Evolutionary conservation across 2,113 vertebrate species (phyloP), one percentile per base, ranked within the genome.

Genomic region (Suncus etruscus): DNA sequence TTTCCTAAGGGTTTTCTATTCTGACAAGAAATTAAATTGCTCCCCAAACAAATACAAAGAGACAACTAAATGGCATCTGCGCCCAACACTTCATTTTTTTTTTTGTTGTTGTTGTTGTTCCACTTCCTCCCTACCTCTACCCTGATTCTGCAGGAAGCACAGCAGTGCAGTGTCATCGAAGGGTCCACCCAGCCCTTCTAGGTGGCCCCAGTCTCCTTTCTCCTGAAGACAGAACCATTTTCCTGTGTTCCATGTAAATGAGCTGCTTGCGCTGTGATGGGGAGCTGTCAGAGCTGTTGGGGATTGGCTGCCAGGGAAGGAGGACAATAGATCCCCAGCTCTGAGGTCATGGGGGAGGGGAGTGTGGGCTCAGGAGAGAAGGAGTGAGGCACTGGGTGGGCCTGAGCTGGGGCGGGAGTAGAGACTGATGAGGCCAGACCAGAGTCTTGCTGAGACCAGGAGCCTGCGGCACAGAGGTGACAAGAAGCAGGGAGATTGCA

Each of bases 181-280:
- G 86, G 65, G 69, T 63, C 66, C 51, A 29, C 70, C 39, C 61
- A 8, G 16, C 5, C 39, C 39, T 39, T 51, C 65, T 79, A 69
- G 85, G 79, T 86, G 95, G 90, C 89, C 77, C 0, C 85, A 91
- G 63, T 94, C 93, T 92, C 82, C 91, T 94, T 75, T 90, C 89
- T 89, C 63, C 85, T 20, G 69, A 90, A 91, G 86, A 94, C 80
- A 78, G 92, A 92, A 89, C 88, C 83, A 1, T 58, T 39, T 78
- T 94, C 86, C 89, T 29, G 90, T 58, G 88, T 85, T 94, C 95
- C 95, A 94, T 97, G 95, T 91, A 95, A 97, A 97, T 96, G 93
- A 96, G 92, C 95, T 95, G 91, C 95, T 95, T 96, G 95, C 95
- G 95, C 88, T 12, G 0, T 95, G 95, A 95, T 94, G 45, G n/a